These are phyloP conservation scores for Pipistrellus pipistrellus DNA, from an alignment of 2,797 vertebrate species.

Conservation along the genomic window DNA sequence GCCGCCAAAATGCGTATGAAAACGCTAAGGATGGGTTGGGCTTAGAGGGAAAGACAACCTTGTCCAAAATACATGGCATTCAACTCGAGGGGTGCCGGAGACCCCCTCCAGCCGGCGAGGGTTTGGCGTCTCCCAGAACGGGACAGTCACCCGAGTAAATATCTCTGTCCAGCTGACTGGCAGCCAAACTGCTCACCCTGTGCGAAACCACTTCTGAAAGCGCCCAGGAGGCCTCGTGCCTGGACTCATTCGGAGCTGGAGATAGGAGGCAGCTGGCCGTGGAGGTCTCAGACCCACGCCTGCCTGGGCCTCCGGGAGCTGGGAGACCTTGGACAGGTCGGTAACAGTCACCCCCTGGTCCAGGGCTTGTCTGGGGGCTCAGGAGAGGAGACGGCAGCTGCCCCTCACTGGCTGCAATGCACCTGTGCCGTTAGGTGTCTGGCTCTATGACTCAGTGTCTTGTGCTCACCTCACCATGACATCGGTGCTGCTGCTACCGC, in stretches of 20 bases:
- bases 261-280: neutral
- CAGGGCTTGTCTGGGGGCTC: neutral
- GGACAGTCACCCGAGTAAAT: conserved; percentile 70
- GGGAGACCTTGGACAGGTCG: rapidly evolving
- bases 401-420: rapidly evolving
- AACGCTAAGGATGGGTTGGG: neutral
- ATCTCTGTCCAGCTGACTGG: conserved; percentile 72
- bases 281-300: rapidly evolving
- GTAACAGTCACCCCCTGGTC: rapidly evolving
- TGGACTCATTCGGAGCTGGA: rapidly evolving
- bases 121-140: conserved; percentile 65
- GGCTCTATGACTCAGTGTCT: neutral
- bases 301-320: rapidly evolving
- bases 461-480: rapidly evolving
- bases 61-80: conserved; percentile 59
- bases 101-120: conserved; percentile 53
- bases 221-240: rapidly evolving
- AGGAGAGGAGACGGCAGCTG: rapidly evolving
- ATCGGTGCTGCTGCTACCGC: rapidly evolving
- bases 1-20: conserved; percentile 70
- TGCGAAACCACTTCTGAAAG: neutral
- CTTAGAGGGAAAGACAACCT: neutral
- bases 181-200: conserved; percentile 63
- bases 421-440: too few relatives aligned
- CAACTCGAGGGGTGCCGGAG: neutral